Percentiles rank a stretch among this genome's conserved stretches.
Evolutionary conservation across 2,113 vertebrate species (phyloP).

Genomic region (Platysteira castanea): DNA sequence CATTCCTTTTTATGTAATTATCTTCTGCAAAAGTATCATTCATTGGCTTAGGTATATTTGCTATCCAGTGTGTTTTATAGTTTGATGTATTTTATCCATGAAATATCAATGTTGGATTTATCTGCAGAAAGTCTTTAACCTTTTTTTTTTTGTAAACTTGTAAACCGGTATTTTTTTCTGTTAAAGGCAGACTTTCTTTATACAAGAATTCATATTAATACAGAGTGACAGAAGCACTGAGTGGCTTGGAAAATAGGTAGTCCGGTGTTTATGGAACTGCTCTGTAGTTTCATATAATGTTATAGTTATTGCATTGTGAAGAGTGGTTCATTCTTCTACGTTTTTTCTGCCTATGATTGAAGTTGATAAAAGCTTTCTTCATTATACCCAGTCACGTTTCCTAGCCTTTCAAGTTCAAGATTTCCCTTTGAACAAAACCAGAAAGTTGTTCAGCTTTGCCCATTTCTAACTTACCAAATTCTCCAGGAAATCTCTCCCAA

Average conservation of each 20-base stretch:
- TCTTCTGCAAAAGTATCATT: neutral
- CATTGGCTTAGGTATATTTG: neutral
- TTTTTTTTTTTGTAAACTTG: neutral
- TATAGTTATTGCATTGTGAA: neutral
- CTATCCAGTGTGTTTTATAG: neutral
- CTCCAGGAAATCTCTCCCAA: neutral
- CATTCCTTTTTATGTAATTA: neutral
- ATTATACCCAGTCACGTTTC: neutral
- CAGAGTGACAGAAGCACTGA: neutral
- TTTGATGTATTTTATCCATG: neutral
- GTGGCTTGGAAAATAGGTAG: neutral
- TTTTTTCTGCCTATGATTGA: neutral
- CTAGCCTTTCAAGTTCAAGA: neutral
- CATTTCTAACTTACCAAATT: neutral
- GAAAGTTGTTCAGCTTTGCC: neutral
- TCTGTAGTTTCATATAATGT: neutral
- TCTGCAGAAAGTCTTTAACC: neutral
- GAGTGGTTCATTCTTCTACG: neutral
- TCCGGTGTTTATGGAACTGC: neutral
- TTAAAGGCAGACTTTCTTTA: neutral
- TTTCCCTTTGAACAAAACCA: neutral
- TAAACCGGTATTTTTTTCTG: neutral
- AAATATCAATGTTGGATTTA: neutral
- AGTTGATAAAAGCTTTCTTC: neutral
- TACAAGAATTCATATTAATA: neutral